Evolutionary conservation across 2,888 invertebrate genomes (phyloP).

Genomic region (Philereme transversata): DNA sequence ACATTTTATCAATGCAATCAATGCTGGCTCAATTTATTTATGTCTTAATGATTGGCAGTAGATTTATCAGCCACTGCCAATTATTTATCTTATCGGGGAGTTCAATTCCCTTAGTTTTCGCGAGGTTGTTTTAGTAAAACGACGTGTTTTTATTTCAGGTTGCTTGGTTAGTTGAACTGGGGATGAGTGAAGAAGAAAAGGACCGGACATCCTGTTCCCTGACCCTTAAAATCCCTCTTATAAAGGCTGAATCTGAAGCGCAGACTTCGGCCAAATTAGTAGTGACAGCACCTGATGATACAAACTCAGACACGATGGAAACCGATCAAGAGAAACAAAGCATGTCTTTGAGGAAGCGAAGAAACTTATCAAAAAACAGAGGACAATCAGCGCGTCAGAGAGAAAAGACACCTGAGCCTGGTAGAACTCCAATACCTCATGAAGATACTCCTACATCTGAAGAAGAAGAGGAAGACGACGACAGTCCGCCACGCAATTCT

Average conservation of each 20-base stretch:
- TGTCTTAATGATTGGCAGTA: constrained; percentile 68
- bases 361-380: constrained; percentile 85
- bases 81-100: constrained; percentile 40
- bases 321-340: constrained; percentile 71
- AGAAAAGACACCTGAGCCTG: constrained; percentile 80
- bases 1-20: constrained; percentile 49
- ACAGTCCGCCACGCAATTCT: constrained; percentile 57
- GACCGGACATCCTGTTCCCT: constrained; percentile 41
- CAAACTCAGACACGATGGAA: constrained; percentile 58
- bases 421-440: constrained; percentile 73
- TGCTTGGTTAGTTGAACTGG: constrained; percentile 35
- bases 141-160: constrained; percentile 58
- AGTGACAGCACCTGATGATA: constrained; percentile 53
- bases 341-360: constrained; percentile 84
- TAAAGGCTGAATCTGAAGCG: constrained; percentile 66
- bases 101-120: constrained; percentile 55
- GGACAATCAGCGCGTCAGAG: constrained; percentile 74
- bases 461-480: constrained; percentile 62
- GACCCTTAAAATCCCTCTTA: constrained; percentile 60
- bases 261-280: constrained; percentile 61
- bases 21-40: constrained; percentile 57
- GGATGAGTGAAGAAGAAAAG: constrained; percentile 66
- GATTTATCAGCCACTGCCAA: constrained; percentile 62
- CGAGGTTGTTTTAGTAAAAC: constrained; percentile 49
- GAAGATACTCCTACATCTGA: constrained; percentile 87